Percentiles rank a stretch among this genome's conserved stretches.
Conservation (phyloP, 2,888 invertebrate species). For the Cremastobaeus sp. region DNA sequence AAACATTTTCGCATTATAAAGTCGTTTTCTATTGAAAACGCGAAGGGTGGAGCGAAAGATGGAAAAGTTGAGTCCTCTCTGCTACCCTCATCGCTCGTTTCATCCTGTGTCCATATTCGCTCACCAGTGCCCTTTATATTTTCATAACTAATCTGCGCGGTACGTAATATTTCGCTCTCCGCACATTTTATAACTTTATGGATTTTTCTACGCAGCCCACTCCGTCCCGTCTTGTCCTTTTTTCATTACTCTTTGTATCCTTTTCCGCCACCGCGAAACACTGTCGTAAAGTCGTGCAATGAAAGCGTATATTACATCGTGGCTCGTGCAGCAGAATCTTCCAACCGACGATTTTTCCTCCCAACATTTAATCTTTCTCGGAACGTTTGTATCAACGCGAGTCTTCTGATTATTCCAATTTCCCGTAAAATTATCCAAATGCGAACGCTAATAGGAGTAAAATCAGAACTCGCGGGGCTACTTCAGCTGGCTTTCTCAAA, state of each 20-base stretch:
- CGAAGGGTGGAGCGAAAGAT: conserved; percentile 63
- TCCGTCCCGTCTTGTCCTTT: conserved; percentile 58
- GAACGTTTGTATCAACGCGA: no score
- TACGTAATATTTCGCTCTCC: conserved; percentile 75
- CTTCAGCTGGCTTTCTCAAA: no score
- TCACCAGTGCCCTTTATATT: conserved; percentile 74
- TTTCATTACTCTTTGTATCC: conserved; percentile 62
- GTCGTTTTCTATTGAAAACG: conserved; percentile 61
- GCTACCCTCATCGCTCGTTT: conserved; percentile 66
- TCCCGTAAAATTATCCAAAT: no score
- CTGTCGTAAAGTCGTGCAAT: conserved; percentile 68
- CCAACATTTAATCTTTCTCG: no score
- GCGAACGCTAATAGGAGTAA: no score
- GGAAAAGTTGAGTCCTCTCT: conserved; percentile 75
- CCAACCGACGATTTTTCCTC: no score
- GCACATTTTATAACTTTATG: conserved; percentile 85
- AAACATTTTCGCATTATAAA: conserved; percentile 53
- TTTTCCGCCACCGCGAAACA: conserved; percentile 62
- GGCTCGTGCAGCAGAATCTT: conserved; percentile 30
- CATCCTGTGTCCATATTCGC: conserved; percentile 70
- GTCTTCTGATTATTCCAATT: no score
- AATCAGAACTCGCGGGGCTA: no score
- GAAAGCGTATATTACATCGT: conserved; percentile 62
- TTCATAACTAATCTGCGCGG: conserved; percentile 78
- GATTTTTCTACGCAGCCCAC: conserved; percentile 81